Conservation (phyloP, 2,113 vertebrate genomes). For the Pterophyllum scalare region DNA sequence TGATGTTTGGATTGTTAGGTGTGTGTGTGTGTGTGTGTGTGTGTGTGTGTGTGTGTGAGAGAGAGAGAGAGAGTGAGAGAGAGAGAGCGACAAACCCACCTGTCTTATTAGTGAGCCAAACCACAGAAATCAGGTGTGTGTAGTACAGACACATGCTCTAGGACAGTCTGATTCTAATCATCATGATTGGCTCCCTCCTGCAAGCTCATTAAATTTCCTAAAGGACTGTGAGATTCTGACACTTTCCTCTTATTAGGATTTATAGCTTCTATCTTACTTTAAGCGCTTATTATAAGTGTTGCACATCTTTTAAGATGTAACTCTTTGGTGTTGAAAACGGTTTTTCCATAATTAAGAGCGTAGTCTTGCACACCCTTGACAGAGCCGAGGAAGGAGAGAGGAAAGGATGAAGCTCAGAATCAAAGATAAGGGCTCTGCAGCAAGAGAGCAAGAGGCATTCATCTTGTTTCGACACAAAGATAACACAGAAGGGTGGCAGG, state of each 20-base stretch:
- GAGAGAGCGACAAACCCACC: not conserved
- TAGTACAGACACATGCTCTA: not conserved
- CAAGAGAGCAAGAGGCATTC: slow-evolving; percentile 63
- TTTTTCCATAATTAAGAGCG: slow-evolving; percentile 44
- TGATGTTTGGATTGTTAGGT: slow-evolving; percentile 45
- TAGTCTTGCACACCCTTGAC: slow-evolving; percentile 53
- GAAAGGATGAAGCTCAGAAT: slow-evolving; percentile 33
- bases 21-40: slow-evolving; percentile 14
- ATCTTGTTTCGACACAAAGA: slow-evolving; percentile 70
- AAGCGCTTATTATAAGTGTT: slow-evolving; percentile 25
- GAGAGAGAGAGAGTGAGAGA: too few species aligned
- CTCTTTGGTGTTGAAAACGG: slow-evolving; percentile 29
- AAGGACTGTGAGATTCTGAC: slow-evolving; percentile 8
- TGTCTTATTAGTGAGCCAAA: slow-evolving; percentile 19
- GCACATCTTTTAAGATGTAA: slow-evolving; percentile 21
- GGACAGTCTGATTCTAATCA: not conserved
- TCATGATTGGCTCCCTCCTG: not conserved
- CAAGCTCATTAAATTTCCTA: slow-evolving; percentile 7
- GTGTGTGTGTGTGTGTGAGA: not conserved
- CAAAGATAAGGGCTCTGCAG: slow-evolving; percentile 57
- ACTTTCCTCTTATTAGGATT: slow-evolving; percentile 25
- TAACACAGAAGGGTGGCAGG: slow-evolving; percentile 35
- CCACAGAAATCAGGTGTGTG: not conserved
- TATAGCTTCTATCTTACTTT: slow-evolving; percentile 4
- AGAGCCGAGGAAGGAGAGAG: slow-evolving; percentile 12